Percentiles rank a stretch among this genome's conserved stretches.
Conservation (phyloP, 2,797 vertebrate species). For the Taenioides sp. region DNA sequence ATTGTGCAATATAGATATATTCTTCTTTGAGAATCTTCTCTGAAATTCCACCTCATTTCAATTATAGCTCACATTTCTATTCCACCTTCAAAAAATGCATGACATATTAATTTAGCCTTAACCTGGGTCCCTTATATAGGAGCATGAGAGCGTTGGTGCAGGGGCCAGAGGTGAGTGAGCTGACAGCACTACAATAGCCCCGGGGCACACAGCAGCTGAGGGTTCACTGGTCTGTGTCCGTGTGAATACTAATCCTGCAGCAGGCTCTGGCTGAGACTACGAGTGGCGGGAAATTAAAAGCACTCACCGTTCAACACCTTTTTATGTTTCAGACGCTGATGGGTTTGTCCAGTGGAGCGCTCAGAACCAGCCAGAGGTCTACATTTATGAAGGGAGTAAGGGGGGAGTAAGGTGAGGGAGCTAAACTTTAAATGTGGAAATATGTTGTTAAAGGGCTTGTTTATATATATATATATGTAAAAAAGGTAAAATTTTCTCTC, state of each 20-base stretch:
- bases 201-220: slow-evolving; percentile 55
- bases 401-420: slow-evolving; percentile 7
- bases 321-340: slow-evolving; percentile 37
- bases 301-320: slow-evolving; percentile 33
- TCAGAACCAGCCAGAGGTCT: slow-evolving; percentile 23
- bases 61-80: not conserved
- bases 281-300: slow-evolving; percentile 46
- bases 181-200: slow-evolving; percentile 65
- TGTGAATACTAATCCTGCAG: slow-evolving; percentile 63
- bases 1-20: too few species aligned
- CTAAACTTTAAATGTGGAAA: not conserved
- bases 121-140: not conserved
- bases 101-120: not conserved
- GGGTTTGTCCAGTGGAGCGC: slow-evolving; percentile 36
- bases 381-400: slow-evolving; percentile 16
- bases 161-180: slow-evolving; percentile 52
- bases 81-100: not conserved
- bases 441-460: too few species aligned
- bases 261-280: slow-evolving; percentile 35
- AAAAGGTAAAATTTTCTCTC: too few species aligned
- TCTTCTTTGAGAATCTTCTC: too few species aligned
- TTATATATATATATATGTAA: too few species aligned
- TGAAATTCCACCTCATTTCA: not conserved
- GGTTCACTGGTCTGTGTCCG: slow-evolving; percentile 36
- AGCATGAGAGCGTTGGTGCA: slow-evolving; percentile 30